Base-by-base conservation (phyloP, 2,797 vertebrate genomes). In the Champsocephalus gunnari region DNA sequence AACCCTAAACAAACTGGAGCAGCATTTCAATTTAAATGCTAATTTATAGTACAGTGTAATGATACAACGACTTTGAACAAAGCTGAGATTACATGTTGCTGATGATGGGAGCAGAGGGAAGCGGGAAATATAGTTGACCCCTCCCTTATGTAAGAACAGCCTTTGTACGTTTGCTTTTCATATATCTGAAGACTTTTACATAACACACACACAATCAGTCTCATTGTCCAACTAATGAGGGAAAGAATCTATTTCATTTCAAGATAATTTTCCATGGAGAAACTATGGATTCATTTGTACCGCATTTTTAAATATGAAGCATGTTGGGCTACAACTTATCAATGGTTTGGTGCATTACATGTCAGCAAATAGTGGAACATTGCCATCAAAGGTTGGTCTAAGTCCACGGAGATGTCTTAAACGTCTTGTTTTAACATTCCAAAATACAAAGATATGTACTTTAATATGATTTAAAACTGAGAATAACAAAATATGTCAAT, bases 1-100 rank as follows among this genome's bases (percentile, higher is more conserved):
- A 90, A 80, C 71, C 66, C 65, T 80, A 85, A 92, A 85, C 84
- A 81, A 79, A 67, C 66, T 77, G 64, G 78, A n/a, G 74, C 58
- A 61, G 54, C 71, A 77, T 90, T 91, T 87, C 87, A 89, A 93
- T 92, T 92, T 92, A 90, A 92, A 94, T 93, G 92, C 85, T 87
- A 93, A 92, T 92, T 92, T 86, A 60, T 10, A 78, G 65, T 57
- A 83, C 38, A 71, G 78, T 28, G 13, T 81, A 83, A 87, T 79
- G 75, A 77, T 66, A 65, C 44, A 44, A 70, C 75, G 69, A 81
- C 85, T 81, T 86, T 86, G 76, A 80, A 86, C 73, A 71, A 60
- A 55, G 24, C 59, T 59, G 62, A 70, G 76, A 89, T 84, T 71
- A 86, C 41, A 78, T 51, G 49, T 60, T 67, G 49, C 68, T 69